Evolutionary conservation across 1,140 invertebrate genomes (phyloP).

Genomic region (Atopsyche davidsoni): DNA sequence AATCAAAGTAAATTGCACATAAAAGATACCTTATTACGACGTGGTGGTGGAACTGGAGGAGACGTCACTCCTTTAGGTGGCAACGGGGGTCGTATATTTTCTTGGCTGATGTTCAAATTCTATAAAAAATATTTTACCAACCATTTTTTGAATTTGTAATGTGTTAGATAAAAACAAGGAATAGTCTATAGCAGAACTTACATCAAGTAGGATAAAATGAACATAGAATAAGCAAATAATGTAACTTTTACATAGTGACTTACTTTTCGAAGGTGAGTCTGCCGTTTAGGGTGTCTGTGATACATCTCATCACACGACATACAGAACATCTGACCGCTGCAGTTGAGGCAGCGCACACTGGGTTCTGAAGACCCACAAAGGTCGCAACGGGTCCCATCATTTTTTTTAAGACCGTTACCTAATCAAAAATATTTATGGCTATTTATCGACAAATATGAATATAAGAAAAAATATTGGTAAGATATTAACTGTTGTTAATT

Average conservation of each 20-base stretch:
- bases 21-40: constrained; percentile 62
- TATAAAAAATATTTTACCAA: constrained; percentile 14
- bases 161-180: no score
- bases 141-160: no score
- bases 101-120: constrained; percentile 31
- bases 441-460: no score
- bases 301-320: constrained; percentile 89
- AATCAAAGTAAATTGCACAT: constrained; percentile 37
- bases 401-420: constrained; percentile 23
- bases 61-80: constrained; percentile 67
- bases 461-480: no score
- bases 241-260: constrained; percentile 30
- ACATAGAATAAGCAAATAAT: no score
- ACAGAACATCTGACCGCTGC: constrained; percentile 73
- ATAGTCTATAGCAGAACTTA: no score
- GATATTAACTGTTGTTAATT: no score
- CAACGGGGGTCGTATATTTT: constrained; percentile 61
- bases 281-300: constrained; percentile 83
- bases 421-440: constrained; percentile 3
- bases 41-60: constrained; percentile 76
- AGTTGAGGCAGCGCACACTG: constrained; percentile 70
- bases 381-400: constrained; percentile 53
- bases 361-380: constrained; percentile 73
- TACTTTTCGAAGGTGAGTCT: constrained; percentile 69
- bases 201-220: no score